Conservation (phyloP, 2,113 vertebrate genomes). For the Eidolon helvum region DNA sequence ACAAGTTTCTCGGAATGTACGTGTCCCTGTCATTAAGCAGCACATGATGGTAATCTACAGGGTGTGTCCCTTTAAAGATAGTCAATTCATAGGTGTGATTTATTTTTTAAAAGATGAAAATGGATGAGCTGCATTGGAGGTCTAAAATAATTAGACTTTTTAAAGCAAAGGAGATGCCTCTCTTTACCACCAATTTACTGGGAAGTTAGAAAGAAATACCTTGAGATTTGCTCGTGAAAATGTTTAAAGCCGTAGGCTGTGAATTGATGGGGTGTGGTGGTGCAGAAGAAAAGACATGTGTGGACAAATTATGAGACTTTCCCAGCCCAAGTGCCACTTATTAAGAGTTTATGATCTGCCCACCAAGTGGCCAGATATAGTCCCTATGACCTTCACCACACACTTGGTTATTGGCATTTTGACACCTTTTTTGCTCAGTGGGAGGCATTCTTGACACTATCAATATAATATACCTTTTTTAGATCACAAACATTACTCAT, state of each 20-base stretch:
- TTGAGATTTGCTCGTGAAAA: constrained; percentile 77
- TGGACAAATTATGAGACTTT: constrained; percentile 80
- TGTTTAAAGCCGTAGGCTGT: constrained; percentile 79
- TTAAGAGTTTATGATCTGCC: constrained; percentile 83
- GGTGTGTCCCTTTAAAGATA: background rate
- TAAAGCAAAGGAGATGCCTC: constrained; percentile 41
- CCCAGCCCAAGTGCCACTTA: constrained; percentile 81
- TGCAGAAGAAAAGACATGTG: constrained; percentile 77
- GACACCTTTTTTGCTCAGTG: constrained; percentile 72
- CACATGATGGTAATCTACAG: constrained; percentile 20
- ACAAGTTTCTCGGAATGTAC: background rate
- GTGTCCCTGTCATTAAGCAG: background rate
- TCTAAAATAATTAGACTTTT: constrained; percentile 47
- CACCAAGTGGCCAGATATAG: constrained; percentile 72
- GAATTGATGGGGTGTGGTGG: constrained; percentile 81
- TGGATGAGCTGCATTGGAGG: background rate
- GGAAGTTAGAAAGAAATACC: constrained; percentile 76
- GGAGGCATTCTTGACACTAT: constrained; percentile 67
- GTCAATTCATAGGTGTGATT: background rate
- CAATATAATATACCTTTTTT: constrained; percentile 49
- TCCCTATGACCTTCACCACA: constrained; percentile 75
- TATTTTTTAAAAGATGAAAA: background rate
- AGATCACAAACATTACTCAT: constrained; percentile 60
- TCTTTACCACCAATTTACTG: constrained; percentile 50
- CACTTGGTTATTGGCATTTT: constrained; percentile 72